Base-by-base conservation (phyloP, 92 coral and sea anemone genomes). In the Diadumene lineata region DNA sequence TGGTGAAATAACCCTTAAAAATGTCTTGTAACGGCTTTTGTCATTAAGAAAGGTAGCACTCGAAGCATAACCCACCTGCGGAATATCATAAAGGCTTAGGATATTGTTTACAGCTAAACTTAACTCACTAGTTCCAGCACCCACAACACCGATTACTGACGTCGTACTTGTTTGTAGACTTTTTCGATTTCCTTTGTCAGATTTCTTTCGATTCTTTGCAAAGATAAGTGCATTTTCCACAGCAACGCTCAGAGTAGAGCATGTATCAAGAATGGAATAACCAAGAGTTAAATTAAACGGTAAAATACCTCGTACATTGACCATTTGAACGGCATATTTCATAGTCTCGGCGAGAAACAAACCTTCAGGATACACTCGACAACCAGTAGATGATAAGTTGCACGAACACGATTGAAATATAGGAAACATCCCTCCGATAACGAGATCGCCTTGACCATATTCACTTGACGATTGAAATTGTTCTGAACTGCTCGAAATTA, bases 41-140 rank as follows among this genome's bases (percentile, higher is more conserved):
- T 85, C 70, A 33, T 87, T 89, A 24, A 89, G 34, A 28, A 73
- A 62, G 34, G 74, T 65, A 16, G 94, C 82, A 34, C 91, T 80
- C 0, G 94, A 85, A 21, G 94, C 87, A 51, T 85, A 89, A 13
- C 79, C 86, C 8, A 89, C 78, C 70, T 89, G 94, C 6, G 94
- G 87, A 56, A 89, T 89, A 23, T 34, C 46, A 53, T 43, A 77
- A 24, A 80, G 66, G 33, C 88, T 73, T 61, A 89, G 75, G 27
- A 89, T 61, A 29, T 68, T 82, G 38, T 82, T 85, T 22, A 82
- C 85, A 7, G 81, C 64, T 8, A 80, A 64, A 6, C 90, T 86
- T 55, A 82, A 50, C 66, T 67, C 87, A 62, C 94, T 89, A 15
- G 32, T 86, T 30, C 88, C 94, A 11, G 90, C 90, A 0, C 90